A percentile compares a stretch with the other conserved stretches of the same genome.
phyloP scores from a whole-genome alignment of 2,888 invertebrate species.

The Cheilosia pagana region DNA sequence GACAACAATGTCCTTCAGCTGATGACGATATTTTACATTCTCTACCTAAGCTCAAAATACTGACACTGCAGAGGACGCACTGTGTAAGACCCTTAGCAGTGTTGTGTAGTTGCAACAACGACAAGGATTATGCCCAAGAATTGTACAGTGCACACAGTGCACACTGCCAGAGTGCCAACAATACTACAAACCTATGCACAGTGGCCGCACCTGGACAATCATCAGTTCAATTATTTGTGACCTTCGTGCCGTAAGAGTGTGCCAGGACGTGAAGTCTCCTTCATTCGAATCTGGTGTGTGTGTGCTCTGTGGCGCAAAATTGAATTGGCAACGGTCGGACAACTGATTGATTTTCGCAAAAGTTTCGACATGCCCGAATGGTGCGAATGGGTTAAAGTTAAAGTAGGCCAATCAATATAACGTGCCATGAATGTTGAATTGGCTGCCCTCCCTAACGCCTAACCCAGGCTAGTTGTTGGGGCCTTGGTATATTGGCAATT shows the following conservation, averaged over 20 bases:
- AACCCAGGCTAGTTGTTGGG: slow-evolving; percentile 19
- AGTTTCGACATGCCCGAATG: slow-evolving; percentile 69
- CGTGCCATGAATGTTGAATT: slow-evolving; percentile 72
- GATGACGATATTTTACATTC: too few species aligned
- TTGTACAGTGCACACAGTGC: slow-evolving; percentile 18
- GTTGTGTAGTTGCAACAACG: neutral
- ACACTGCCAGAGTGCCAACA: slow-evolving; percentile 22
- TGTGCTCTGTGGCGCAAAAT: slow-evolving; percentile 66
- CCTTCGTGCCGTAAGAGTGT: slow-evolving; percentile 50
- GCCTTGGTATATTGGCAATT: slow-evolving; percentile 56
- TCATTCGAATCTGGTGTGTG: slow-evolving; percentile 22
- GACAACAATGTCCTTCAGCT: neutral
- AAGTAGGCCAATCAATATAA: slow-evolving; percentile 75
- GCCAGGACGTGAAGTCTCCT: slow-evolving; percentile 32
- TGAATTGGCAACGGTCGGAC: slow-evolving; percentile 72
- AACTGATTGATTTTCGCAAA: slow-evolving; percentile 74
- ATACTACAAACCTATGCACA: slow-evolving; percentile 5
- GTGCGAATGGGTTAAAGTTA: slow-evolving; percentile 74
- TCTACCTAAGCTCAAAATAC: neutral
- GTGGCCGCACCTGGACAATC: slow-evolving; percentile 63
- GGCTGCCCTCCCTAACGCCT: neutral
- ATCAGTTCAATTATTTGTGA: slow-evolving; percentile 70
- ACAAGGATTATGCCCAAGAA: slow-evolving; percentile 41
- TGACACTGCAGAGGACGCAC: neutral
- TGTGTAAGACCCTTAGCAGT: neutral